These are phyloP conservation scores for Dromas ardeola DNA, from an alignment of 2,113 vertebrate species.

Conservation along the genomic window DNA sequence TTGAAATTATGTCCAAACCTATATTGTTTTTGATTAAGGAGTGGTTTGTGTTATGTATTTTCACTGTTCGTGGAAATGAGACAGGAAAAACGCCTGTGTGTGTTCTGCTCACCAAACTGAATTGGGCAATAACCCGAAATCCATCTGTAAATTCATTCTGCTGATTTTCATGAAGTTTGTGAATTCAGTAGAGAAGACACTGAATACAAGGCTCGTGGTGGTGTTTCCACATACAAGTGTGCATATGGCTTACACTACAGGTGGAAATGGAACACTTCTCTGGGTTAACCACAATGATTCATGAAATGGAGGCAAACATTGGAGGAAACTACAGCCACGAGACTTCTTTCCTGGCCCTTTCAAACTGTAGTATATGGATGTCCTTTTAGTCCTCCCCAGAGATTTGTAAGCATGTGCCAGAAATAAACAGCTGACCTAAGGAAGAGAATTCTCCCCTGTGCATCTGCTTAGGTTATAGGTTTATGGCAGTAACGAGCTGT, in stretches of 20 bases:
- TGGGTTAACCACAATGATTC: neutral
- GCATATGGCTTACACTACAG: neutral
- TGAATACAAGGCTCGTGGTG: neutral
- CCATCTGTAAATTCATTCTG: neutral
- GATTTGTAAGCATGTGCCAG: constrained; percentile 15
- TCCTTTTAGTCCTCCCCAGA: constrained; percentile 13
- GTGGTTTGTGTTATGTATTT: neutral
- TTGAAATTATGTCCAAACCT: neutral
- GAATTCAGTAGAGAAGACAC: neutral
- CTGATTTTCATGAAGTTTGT: neutral
- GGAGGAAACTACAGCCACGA: neutral
- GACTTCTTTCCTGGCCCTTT: neutral
- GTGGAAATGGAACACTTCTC: neutral
- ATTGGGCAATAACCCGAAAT: neutral
- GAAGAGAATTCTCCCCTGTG: constrained; percentile 30
- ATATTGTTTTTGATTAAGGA: neutral
- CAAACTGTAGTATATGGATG: neutral
- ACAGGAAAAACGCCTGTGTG: neutral
- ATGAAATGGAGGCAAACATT: neutral
- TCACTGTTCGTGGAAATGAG: neutral
- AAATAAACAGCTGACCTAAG: constrained; percentile 60
- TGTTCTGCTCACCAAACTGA: neutral
- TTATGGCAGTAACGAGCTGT: constrained; percentile 59
- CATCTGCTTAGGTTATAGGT: constrained; percentile 58
- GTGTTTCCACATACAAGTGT: neutral